Base-by-base conservation (phyloP, 2,113 vertebrate species). In the Chaetodon auriga region DNA sequence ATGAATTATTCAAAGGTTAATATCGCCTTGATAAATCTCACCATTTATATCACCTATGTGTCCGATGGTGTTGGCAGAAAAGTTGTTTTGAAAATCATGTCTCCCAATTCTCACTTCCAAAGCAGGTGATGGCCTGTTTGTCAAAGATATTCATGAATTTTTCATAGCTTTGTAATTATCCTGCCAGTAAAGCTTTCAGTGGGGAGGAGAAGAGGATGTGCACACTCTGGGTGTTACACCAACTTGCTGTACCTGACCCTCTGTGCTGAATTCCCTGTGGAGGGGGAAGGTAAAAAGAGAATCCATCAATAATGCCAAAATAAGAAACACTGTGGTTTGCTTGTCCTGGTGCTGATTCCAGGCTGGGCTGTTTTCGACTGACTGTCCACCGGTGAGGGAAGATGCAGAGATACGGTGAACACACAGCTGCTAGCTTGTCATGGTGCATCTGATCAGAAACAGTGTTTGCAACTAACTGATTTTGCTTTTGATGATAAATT, bases 121-220 rank as follows among this genome's bases (percentile, higher is more conserved):
- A 66, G 43, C 68, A 68, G 43, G 43, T 53, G 71, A 54, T 30
- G 43, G 25, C 78, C 15, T 30, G 12, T 51, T 54, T 60, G n/a
- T 58, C 38, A 15, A 55, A 55, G 30, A 2, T 8, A 13, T 21
- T 70, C 80, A 64, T 70, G 21, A 36, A 70, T 76, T 16, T 25
- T 68, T 48, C n/a, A 36, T 18, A 7, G 51, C 1, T 25, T 70
- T 2, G 13, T 48, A 5, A 49, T 64, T 12, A 43, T 64, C 7
- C 25, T 16, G 62, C 35, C 41, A 12, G 13, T 9, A 23, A 60
- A 61, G 35, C 75, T 72, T n/a, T 70, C 23, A 60, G 51, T 15
- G 30, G 7, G 45, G 12, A 25, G n/a, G 30, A 62, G 51, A 54
- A 12, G 21, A 25, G 2, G 36, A 23, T 48, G 38, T 38, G 14